Percentiles rank a stretch among this genome's conserved stretches.
Evolutionary conservation across 2,888 invertebrate genomes (phyloP).

Genomic region (Seladonia tumulorum): DNA sequence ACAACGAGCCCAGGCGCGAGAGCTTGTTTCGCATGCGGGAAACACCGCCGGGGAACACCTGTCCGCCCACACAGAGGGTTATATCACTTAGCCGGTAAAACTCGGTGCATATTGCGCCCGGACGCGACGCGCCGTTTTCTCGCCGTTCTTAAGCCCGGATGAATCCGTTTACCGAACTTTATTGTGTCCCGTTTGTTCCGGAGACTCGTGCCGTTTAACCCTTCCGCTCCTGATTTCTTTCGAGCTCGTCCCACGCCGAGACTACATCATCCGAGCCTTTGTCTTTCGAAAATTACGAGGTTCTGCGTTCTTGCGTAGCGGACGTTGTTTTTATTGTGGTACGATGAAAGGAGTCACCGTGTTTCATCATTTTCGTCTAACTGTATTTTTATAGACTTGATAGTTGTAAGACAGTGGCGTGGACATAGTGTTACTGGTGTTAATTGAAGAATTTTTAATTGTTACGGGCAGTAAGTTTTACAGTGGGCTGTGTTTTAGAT

Average conservation of each 20-base stretch:
- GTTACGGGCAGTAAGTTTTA: too few relatives aligned
- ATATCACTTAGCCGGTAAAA: conserved; percentile 70
- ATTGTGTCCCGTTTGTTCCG: conserved; percentile 10
- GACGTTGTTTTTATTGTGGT: too few relatives aligned
- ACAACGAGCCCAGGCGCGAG: not conserved
- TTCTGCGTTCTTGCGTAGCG: not conserved
- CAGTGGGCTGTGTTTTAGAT: too few relatives aligned
- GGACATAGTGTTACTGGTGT: too few relatives aligned
- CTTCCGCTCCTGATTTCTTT: not conserved
- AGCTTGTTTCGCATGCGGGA: conserved; percentile 38
- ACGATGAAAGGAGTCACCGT: not conserved
- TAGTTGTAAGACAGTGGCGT: too few relatives aligned
- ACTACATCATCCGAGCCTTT: not conserved
- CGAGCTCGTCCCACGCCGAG: not conserved
- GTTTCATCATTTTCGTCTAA: too few relatives aligned
- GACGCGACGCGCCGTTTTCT: not conserved
- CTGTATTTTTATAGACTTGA: too few relatives aligned
- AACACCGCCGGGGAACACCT: conserved; percentile 57
- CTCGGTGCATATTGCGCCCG: conserved; percentile 30
- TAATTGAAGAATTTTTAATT: too few relatives aligned
- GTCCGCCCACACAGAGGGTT: conserved; percentile 72
- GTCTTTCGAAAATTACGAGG: not conserved
- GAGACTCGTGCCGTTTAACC: not conserved
- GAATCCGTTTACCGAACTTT: conserved; percentile 27
- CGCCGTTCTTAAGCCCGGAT: conserved; percentile 5